phyloP scores from a whole-genome alignment of 2,888 invertebrate genomes.

The Campopleginae sp. region DNA sequence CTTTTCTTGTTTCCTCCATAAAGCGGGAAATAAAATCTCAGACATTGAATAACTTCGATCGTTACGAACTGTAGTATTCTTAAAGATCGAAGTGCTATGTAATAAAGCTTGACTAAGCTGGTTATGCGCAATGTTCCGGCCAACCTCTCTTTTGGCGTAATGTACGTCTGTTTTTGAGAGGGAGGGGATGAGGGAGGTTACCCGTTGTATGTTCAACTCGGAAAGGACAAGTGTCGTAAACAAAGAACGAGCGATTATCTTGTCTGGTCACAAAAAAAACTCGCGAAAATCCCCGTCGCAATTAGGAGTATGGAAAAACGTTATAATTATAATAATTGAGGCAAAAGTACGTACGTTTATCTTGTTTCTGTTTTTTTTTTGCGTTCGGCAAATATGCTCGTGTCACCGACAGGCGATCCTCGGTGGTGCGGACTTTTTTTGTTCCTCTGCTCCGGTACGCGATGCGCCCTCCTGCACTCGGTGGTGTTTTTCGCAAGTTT shows the following conservation, averaged over 20 bases:
- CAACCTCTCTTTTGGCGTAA: conserved; percentile 63
- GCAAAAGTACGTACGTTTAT: conserved; percentile 46
- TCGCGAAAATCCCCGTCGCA: not conserved
- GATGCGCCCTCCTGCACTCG: conserved; percentile 19
- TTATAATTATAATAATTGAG: conserved; percentile 20
- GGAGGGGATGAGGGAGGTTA: conserved; percentile 33
- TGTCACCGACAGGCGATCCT: conserved; percentile 64
- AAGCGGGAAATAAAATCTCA: not conserved
- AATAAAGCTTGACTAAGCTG: conserved; percentile 43
- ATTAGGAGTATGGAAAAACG: conserved; percentile 6
- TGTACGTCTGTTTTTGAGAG: conserved; percentile 37
- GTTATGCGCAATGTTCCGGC: conserved; percentile 61
- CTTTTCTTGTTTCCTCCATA: not conserved
- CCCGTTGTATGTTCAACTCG: conserved; percentile 33
- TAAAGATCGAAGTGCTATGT: conserved; percentile 46
- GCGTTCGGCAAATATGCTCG: conserved; percentile 59
- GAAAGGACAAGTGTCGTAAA: conserved; percentile 53
- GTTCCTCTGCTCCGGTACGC: conserved; percentile 11
- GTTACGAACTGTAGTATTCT: conserved; percentile 30
- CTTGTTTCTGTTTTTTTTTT: conserved; percentile 55
- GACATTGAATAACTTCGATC: conserved; percentile 12
- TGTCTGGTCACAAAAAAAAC: conserved; percentile 1
- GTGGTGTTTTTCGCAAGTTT: conserved; percentile 20
- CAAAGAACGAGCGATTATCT: conserved; percentile 38
- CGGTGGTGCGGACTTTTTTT: conserved; percentile 50